Base-by-base conservation (phyloP, 2,113 vertebrate species). In the Entelurus aequoreus region DNA sequence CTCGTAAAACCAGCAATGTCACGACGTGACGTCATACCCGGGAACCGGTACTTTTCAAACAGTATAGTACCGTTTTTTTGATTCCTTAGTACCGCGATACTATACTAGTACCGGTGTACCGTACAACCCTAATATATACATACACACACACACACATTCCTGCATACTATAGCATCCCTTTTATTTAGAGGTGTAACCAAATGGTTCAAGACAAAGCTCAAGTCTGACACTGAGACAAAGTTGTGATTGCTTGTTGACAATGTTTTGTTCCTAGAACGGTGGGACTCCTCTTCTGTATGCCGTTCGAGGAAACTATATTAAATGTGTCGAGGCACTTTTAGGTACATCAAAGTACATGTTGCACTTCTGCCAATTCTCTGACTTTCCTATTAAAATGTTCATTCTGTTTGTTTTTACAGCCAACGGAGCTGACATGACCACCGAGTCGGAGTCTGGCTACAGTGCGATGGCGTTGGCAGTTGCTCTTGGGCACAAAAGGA, bases 231-330 rank as follows among this genome's bases (percentile, higher is more conserved):
- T 35, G 21, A 53, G 21, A 13, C 42, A 8, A 7, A 52, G 14
- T 54, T 13, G 10, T 11, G 12, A 54, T 8, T 42, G 38, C 9
- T 56, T 42, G n/a, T 7, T n/a, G 36, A 56, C 2, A 7, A 1
- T 40, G 36, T 66, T 61, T 76, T 46, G 13, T 61, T 62, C 28
- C 52, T 74, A 98, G 97, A 98, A 99, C 6, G 95, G 95, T 2
- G 96, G 97, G 53, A 98, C 96, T 0, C 96, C 96, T 4, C 90
- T 99, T 79, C 90, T 99, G 52, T 99, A 98, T 1, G 97, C 97
- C 1, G 95, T 98, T 48, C 89, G 94, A 0, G 94, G 96, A 21
- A 98, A 99, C 74, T 94, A 98, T 6, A 88, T 94, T 69, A 94
- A 92, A 87, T 97, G 94, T 6, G 95, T 96, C 0, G 91, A 96